Percentiles rank a stretch among this genome's conserved stretches.
Evolutionary conservation across 2,888 invertebrate genomes (phyloP).

Genomic region (Ptychoptera albimana): DNA sequence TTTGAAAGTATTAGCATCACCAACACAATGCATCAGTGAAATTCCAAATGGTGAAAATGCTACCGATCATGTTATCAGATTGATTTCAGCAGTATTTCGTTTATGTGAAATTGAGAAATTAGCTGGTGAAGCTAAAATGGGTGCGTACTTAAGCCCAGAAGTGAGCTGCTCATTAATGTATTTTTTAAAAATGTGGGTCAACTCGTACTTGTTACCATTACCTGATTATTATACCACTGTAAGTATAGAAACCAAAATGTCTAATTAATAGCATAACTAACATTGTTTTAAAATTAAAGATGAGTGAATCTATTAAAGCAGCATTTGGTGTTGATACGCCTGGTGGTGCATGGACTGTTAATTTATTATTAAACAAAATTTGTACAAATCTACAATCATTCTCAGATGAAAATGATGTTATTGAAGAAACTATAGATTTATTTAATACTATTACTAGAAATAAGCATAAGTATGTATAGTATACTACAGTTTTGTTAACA

Average conservation of each 20-base stretch:
- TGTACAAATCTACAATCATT: slow-evolving; percentile 44
- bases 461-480: slow-evolving; percentile 4
- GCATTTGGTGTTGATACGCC: slow-evolving; percentile 51
- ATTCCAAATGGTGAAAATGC: slow-evolving; percentile 11
- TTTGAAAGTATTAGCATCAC: slow-evolving; percentile 25
- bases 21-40: slow-evolving; percentile 13
- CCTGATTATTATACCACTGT: slow-evolving; percentile 5
- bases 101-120: slow-evolving; percentile 48
- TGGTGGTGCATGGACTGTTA: slow-evolving; percentile 43
- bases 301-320: slow-evolving; percentile 41
- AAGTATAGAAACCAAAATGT: neutral
- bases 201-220: slow-evolving; percentile 35
- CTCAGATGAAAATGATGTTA: slow-evolving; percentile 41
- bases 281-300: slow-evolving; percentile 25
- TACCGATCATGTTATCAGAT: slow-evolving; percentile 30
- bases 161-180: slow-evolving; percentile 49
- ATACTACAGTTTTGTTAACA: neutral
- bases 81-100: slow-evolving; percentile 44
- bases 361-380: slow-evolving; percentile 48
- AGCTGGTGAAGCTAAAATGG: slow-evolving; percentile 41
- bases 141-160: slow-evolving; percentile 49
- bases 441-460: slow-evolving; percentile 24
- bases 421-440: slow-evolving; percentile 45
- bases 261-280: too few relatives aligned
- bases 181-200: slow-evolving; percentile 50